Percentiles rank a stretch among this genome's conserved stretches.
Conservation (phyloP, 1,140 invertebrate genomes). For the Hetaerina americana region DNA sequence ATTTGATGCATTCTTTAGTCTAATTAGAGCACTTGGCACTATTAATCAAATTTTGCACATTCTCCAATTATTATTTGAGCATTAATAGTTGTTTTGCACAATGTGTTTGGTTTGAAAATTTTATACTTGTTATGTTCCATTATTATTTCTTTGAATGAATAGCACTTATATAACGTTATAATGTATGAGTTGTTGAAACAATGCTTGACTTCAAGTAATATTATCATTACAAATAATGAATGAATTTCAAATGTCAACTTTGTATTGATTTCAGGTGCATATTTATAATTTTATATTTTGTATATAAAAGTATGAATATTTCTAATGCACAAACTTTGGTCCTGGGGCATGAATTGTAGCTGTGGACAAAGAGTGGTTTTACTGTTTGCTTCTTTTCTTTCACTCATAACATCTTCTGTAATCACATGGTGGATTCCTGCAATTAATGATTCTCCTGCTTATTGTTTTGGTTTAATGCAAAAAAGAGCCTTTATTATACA, state of each 20-base stretch:
- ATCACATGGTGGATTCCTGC: neutral
- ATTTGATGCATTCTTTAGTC: neutral
- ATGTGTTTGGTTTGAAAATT: no score
- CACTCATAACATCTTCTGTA: neutral
- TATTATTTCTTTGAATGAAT: neutral
- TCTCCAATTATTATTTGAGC: neutral
- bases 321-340: neutral
- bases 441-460: neutral
- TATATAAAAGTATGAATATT: neutral
- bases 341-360: neutral
- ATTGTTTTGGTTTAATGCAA: no score
- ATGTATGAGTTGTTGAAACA: no score
- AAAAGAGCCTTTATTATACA: no score
- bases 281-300: neutral
- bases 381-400: neutral
- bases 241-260: no score
- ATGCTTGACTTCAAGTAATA: no score
- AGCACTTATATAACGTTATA: neutral
- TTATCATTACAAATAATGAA: no score
- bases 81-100: neutral
- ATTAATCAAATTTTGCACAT: neutral
- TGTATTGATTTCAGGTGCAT: no score
- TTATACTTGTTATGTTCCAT: slow-evolving; percentile 4
- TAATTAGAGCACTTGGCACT: neutral
- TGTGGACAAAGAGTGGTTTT: neutral